Conservation (phyloP, 2,797 vertebrate species). For the Cercopithecus hamlyni region DNA sequence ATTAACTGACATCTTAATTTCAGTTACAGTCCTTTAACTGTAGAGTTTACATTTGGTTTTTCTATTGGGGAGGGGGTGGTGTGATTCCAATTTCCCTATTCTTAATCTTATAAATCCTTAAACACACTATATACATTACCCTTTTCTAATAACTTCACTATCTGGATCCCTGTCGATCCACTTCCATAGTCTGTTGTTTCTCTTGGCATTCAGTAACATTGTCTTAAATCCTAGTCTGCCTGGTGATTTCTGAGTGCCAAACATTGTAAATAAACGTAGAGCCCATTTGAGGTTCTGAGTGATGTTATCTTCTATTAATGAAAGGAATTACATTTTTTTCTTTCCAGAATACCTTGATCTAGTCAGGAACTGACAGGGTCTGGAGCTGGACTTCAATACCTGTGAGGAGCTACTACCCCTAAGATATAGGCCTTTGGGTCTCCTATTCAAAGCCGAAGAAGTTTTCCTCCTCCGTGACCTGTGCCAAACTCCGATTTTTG, state of each 20-base stretch:
- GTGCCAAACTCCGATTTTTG: background rate
- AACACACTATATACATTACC: background rate
- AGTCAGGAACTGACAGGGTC: background rate
- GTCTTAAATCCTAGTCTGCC: background rate
- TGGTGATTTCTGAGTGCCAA: background rate
- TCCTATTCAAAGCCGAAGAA: background rate
- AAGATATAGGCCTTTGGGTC: background rate
- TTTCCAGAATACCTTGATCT: background rate
- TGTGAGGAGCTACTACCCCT: background rate
- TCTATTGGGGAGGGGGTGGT: background rate
- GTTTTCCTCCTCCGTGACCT: background rate
- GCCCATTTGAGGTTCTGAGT: background rate
- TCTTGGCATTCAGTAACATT: background rate
- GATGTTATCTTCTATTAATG: background rate
- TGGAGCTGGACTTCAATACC: background rate
- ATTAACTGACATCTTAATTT: background rate
- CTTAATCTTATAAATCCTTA: background rate
- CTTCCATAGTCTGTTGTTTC: background rate
- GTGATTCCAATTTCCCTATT: background rate
- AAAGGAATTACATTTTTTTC: background rate
- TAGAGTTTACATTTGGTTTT: background rate
- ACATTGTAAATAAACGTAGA: background rate
- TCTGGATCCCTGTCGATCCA: background rate
- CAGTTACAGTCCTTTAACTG: background rate
- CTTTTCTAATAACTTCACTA: background rate